phyloP scores from a whole-genome alignment of 2,888 invertebrate genomes.

The Athetis lepigone region DNA sequence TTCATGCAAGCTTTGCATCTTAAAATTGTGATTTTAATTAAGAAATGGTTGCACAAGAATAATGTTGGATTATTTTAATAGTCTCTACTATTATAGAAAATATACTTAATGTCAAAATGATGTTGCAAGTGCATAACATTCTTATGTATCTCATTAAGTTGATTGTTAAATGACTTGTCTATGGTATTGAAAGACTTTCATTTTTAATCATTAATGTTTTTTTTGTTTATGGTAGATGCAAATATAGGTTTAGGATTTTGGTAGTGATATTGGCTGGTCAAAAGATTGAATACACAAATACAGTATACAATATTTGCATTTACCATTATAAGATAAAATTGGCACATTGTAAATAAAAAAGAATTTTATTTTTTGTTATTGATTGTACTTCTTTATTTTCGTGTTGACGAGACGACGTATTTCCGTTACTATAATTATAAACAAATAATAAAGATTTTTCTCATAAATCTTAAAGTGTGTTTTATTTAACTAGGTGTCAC shows the following conservation, averaged over 20 bases:
- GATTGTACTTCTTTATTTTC: constrained; percentile 84
- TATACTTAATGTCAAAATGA: constrained; percentile 12
- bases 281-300: constrained; percentile 61
- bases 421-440: constrained; percentile 84
- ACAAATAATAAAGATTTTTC: constrained; percentile 85
- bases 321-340: constrained; percentile 67
- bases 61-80: not conserved
- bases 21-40: constrained; percentile 3
- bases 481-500: constrained; percentile 36
- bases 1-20: not conserved
- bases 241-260: constrained; percentile 63
- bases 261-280: constrained; percentile 65
- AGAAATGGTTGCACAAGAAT: constrained; percentile 3
- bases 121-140: constrained; percentile 56
- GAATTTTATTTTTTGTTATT: constrained; percentile 84
- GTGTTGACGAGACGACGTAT: constrained; percentile 78
- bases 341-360: constrained; percentile 80
- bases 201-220: constrained; percentile 58
- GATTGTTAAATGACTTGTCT: constrained; percentile 74
- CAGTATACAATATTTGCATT: constrained; percentile 66
- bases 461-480: constrained; percentile 75
- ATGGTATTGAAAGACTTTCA: constrained; percentile 71
- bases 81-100: constrained; percentile 3
- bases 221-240: constrained; percentile 64
- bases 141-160: constrained; percentile 73